These are phyloP conservation scores for Neolamprologus cancellatus DNA, from an alignment of 2,113 vertebrate genomes.

Conservation along the genomic window DNA sequence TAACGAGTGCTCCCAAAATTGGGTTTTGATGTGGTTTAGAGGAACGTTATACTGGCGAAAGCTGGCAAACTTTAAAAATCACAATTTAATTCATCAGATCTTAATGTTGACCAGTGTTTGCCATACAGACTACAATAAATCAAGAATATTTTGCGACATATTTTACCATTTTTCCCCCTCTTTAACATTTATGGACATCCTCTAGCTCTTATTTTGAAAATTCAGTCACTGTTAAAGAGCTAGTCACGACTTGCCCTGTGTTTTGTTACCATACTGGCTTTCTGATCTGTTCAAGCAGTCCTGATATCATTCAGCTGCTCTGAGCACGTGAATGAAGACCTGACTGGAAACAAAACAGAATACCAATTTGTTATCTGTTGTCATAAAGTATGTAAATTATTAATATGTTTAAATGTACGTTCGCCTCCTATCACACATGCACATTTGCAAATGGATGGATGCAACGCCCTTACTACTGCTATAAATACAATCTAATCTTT, in stretches of 20 bases:
- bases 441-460: neutral
- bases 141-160: neutral
- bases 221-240: neutral
- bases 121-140: neutral
- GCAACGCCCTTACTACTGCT: neutral
- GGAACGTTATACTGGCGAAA: neutral
- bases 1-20: slow-evolving; percentile 8
- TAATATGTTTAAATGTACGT: neutral
- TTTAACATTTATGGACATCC: neutral
- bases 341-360: neutral
- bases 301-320: neutral
- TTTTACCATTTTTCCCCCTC: neutral
- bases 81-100: neutral
- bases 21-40: slow-evolving; percentile 45
- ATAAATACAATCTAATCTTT: neutral
- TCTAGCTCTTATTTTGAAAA: neutral
- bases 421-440: neutral
- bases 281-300: neutral
- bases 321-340: neutral
- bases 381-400: neutral
- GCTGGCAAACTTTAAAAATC: neutral
- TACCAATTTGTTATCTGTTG: neutral
- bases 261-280: neutral
- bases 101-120: neutral
- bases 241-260: neutral